A percentile compares a stretch with the other conserved stretches of the same genome.
Evolutionary conservation across 1,140 invertebrate genomes (phyloP).

Genomic region (Phymastichus coffea): DNA sequence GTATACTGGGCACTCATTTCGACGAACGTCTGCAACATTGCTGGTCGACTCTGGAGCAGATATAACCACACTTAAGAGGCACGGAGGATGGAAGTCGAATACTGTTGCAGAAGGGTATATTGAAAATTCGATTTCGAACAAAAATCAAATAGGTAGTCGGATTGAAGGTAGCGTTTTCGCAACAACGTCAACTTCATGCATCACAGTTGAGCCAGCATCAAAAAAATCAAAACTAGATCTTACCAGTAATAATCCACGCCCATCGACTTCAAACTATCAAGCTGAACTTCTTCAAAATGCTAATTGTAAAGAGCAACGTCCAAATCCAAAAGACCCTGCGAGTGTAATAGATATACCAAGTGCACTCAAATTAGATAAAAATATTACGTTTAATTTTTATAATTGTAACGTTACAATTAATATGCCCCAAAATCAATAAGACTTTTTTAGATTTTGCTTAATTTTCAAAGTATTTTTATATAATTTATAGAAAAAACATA

Average conservation of each 20-base stretch:
- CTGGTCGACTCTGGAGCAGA: not conserved
- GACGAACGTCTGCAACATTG: not conserved
- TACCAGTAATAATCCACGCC: not conserved
- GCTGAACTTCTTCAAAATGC: not conserved
- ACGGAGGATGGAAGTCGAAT: constrained; percentile 3
- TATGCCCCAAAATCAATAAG: no score
- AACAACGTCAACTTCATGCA: not conserved
- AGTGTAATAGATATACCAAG: not conserved
- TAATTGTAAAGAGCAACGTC: not conserved
- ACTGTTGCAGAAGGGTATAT: no score
- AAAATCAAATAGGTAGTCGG: not conserved
- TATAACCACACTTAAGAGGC: no score
- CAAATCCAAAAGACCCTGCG: not conserved
- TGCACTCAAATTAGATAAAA: not conserved
- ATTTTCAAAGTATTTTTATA: no score
- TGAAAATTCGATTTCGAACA: no score
- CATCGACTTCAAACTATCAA: not conserved
- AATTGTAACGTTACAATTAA: not conserved
- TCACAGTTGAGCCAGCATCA: not conserved
- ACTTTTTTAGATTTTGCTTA: no score
- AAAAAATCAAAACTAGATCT: not conserved
- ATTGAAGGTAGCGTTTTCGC: not conserved
- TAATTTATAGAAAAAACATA: no score
- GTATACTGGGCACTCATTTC: not conserved
- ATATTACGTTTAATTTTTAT: not conserved